Evolutionary conservation across 35 echinoderm and acorn worm genomes (phyloP), one percentile per base, ranked within the genome.

Genomic region (Amphiura filiformis): DNA sequence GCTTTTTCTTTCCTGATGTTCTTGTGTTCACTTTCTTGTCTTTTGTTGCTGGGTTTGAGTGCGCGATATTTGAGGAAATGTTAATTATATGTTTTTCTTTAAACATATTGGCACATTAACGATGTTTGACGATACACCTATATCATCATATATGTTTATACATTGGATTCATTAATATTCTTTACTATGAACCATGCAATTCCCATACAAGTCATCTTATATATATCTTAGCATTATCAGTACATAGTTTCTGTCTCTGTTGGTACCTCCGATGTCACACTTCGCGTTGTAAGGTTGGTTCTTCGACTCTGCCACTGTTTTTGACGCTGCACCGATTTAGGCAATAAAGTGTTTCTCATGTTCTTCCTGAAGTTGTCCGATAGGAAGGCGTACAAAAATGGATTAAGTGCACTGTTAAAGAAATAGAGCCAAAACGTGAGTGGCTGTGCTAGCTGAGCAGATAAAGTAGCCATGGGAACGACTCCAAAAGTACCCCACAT

Each of bases 291-390:
- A 30, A 23, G 15, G 23, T 83, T 37, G 32, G 83, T 85, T 30
- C 56, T 70, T n/a, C 7, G 7, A 52, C 44, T 39, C 81, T 23
- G 34, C 83, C 83, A 85, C 31, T 37, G n/a, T 61, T 36, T 32
- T 61, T 36, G 83, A 18, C 83, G 49, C 9, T n/a, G 13, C 23
- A 34, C 28, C 0, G 83, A 85, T 61, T 80, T 83, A 20, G 91
- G 82, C 26, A 77, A 47, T 41, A 91, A 38, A 0, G 95, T 93
- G 35, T 91, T 84, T 32, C 75, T 80, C 78, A 97, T 90, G n/a
- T 87, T 93, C n/a, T 77, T 87, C 34, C 95, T 88, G 49, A 97
- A 97, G 39, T 97, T 97, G 41, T 97, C 91, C 36, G 95, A 97
- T 14, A 97, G 86, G 75, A 97, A 93, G 40, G 95, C 95, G 36